Evolutionary conservation across 1,140 invertebrate species (phyloP), one percentile per base, ranked within the genome.

Genomic region (Ips nitidus): DNA sequence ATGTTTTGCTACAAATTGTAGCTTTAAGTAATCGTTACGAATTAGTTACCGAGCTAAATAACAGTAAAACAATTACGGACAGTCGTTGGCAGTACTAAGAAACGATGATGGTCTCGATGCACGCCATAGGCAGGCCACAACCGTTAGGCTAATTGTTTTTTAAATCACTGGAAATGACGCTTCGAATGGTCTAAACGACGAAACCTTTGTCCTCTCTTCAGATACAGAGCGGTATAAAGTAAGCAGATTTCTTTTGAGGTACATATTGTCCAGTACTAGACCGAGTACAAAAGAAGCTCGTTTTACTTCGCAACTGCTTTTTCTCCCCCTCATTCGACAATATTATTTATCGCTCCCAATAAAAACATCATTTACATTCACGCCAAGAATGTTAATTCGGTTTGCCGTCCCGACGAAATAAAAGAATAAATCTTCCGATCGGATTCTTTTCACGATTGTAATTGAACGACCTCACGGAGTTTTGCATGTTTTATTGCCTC

Each of bases 401-500:
- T 22, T 6, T 2, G 22, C 45, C 45, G 45, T 22, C 22, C 45
- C 45, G 22, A 50, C 22, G 45, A 56, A 56, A 56, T 56, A 37
- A 56, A 37, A 56, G n/a, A 56, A 56, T 37, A 56, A 7, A 5
- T 56, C n/a, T 56, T n/a, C 4, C 2, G 8, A 56, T 22, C 39
- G 22, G 53, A 56, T 56, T 56, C 53, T 56, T n/a, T 56, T 56
- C 53, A 56, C 39, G 22, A 56, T 39, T 56, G 53, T 56, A 56
- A 56, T 39, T 56, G 53, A 36, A 37, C 53, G 53, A 56, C 53
- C 53, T 56, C 53, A 56, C 53, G 45, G 45, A 56, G 53, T 56
- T 55, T 56, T 56, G 53, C 53, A 56, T 38, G 45, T 56, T 56
- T 56, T 56, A 56, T 56, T 56, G 38, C 7, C 53, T n/a, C n/a